Evolutionary conservation across 2,888 invertebrate species (phyloP).

Genomic region (Phalera bucephala): DNA sequence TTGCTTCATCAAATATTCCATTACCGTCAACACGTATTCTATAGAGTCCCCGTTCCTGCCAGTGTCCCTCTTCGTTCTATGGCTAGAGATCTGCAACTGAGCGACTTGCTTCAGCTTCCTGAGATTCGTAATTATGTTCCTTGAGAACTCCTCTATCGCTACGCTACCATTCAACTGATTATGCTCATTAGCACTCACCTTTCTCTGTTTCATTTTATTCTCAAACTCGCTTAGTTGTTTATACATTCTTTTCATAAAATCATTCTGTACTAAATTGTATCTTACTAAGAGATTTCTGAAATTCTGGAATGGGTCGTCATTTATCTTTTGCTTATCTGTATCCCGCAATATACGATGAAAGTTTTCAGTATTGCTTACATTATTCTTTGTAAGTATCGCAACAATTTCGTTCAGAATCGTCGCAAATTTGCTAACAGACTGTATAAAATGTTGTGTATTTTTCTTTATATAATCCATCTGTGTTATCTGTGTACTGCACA

Average conservation of each 20-base stretch:
- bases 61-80: constrained; percentile 42
- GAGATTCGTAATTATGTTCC: constrained; percentile 57
- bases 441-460: constrained; percentile 51
- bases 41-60: constrained; percentile 42
- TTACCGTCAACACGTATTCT: constrained; percentile 61
- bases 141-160: constrained; percentile 46
- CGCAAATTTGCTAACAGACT: constrained; percentile 56
- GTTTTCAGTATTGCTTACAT: constrained; percentile 7
- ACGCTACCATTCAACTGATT: constrained; percentile 23
- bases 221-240: constrained; percentile 42
- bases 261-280: constrained; percentile 59
- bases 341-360: constrained; percentile 1
- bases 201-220: constrained; percentile 16
- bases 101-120: constrained; percentile 55
- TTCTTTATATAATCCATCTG: constrained; percentile 57
- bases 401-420: constrained; percentile 54
- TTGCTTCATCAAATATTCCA: constrained; percentile 64
- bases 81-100: constrained; percentile 39
- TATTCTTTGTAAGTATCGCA: constrained; percentile 36
- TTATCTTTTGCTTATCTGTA: constrained; percentile 4
- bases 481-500: constrained; percentile 40
- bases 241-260: constrained; percentile 56
- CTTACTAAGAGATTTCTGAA: constrained; percentile 46
- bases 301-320: constrained; percentile 33
- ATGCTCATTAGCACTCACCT: constrained; percentile 16